Evolutionary conservation across 1,140 invertebrate species (phyloP).

Genomic region (Metaphire vulgaris): DNA sequence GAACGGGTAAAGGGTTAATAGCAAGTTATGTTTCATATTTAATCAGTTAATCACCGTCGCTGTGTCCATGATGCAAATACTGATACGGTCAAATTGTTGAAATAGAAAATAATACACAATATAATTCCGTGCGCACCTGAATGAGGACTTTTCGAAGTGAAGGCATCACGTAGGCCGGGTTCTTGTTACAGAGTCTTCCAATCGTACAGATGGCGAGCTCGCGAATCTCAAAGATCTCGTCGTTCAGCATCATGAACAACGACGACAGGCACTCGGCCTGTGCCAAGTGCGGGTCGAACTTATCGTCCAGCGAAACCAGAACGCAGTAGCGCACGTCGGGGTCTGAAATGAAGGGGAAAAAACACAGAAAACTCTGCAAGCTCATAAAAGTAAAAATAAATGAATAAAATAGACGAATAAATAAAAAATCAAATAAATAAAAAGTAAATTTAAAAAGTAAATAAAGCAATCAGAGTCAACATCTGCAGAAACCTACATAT

Average conservation of each 20-base stretch:
- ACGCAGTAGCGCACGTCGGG: conserved; percentile 89
- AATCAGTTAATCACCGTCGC: no score
- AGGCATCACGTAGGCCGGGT: conserved; percentile 97
- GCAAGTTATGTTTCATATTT: no score
- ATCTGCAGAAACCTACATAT: no score
- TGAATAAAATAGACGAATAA: neutral
- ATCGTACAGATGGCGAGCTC: conserved; percentile 88
- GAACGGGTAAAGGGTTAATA: no score
- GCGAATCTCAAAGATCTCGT: conserved; percentile 94
- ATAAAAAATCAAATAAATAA: neutral
- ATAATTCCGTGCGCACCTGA: no score
- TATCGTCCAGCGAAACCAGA: conserved; percentile 79
- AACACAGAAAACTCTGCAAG: neutral
- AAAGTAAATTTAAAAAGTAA: no score
- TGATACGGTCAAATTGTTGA: no score
- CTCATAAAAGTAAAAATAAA: neutral
- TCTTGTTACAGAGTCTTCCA: conserved; percentile 72
- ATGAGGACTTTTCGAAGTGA: conserved; percentile 86
- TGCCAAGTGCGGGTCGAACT: conserved; percentile 88
- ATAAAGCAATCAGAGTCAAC: neutral
- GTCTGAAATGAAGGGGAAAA: conserved; percentile 57
- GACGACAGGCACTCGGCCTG: conserved; percentile 90
- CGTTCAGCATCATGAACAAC: conserved; percentile 89
- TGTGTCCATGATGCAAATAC: no score
- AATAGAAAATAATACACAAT: no score